phyloP scores from a whole-genome alignment of 2,797 vertebrate genomes.

The Typhlichthys subterraneus region DNA sequence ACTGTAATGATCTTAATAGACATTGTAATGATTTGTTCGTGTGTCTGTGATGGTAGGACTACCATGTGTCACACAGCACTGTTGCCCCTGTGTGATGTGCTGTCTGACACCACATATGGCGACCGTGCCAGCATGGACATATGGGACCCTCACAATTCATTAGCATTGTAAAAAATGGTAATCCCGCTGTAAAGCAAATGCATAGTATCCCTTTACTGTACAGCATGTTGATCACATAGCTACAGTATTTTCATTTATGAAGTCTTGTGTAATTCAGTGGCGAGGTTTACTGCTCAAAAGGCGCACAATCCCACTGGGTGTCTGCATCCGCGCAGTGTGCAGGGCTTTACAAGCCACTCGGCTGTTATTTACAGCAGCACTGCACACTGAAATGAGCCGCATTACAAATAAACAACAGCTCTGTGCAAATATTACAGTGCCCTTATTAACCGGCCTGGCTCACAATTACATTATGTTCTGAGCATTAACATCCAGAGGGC shows the following conservation, averaged over 20 bases:
- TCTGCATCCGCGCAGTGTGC: slow-evolving; percentile 11
- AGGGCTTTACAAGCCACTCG: slow-evolving; percentile 46
- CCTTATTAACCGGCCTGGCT: slow-evolving; percentile 61
- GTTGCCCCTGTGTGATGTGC: slow-evolving; percentile 37
- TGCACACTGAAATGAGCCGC: slow-evolving; percentile 44
- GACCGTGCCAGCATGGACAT: slow-evolving; percentile 50
- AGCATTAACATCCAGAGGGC: slow-evolving; percentile 50
- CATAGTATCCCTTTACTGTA: slow-evolving; percentile 53
- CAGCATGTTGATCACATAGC: slow-evolving; percentile 34
- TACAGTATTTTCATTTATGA: slow-evolving; percentile 47
- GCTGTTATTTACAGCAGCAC: slow-evolving; percentile 59
- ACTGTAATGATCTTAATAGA: slow-evolving; percentile 6
- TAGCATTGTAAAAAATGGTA: slow-evolving; percentile 64
- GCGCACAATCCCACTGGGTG: slow-evolving; percentile 31
- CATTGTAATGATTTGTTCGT: slow-evolving; percentile 14
- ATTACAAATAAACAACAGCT: slow-evolving; percentile 56
- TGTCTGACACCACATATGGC: slow-evolving; percentile 67
- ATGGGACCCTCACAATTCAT: slow-evolving; percentile 65
- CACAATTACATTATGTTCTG: slow-evolving; percentile 64
- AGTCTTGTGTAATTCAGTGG: slow-evolving; percentile 58
- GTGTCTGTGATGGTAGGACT: slow-evolving; percentile 3
- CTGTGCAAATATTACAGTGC: slow-evolving; percentile 63
- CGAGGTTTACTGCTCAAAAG: slow-evolving; percentile 31
- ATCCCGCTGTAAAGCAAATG: slow-evolving; percentile 63
- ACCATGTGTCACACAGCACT: slow-evolving; percentile 5